Conservation (phyloP, 2,888 invertebrate genomes). For the Silvanus unidentatus region DNA sequence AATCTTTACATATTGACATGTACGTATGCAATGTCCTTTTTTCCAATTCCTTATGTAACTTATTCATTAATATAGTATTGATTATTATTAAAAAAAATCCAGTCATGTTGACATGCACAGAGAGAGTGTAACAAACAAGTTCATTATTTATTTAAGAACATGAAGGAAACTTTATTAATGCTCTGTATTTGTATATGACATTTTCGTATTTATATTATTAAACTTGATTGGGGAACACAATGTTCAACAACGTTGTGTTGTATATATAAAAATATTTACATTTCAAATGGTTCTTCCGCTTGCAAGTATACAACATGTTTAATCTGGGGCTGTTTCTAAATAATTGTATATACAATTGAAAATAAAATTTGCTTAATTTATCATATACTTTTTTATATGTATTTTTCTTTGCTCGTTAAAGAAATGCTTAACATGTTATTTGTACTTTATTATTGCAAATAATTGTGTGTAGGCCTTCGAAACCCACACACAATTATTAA, state of each 20-base stretch:
- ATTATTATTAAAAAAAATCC: conserved; percentile 8
- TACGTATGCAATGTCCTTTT: too few species aligned
- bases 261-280: conserved; percentile 23
- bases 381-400: too few species aligned
- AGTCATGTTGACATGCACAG: conserved; percentile 12
- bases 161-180: conserved; percentile 17
- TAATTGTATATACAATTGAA: conserved; percentile 20
- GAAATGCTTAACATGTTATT: too few species aligned
- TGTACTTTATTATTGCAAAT: too few species aligned
- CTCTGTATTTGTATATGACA: conserved; percentile 15
- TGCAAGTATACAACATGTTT: conserved; percentile 20
- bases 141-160: conserved; percentile 20
- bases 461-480: too few species aligned
- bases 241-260: conserved; percentile 7
- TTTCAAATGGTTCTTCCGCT: conserved; percentile 22
- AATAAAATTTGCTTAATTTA: conserved; percentile 21
- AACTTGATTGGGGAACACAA: conserved; percentile 18
- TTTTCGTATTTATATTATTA: conserved; percentile 10
- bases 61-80: too few species aligned
- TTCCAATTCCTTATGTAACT: too few species aligned
- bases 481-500: too few species aligned
- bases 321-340: conserved; percentile 22
- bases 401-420: too few species aligned
- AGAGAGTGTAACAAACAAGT: conserved; percentile 10
- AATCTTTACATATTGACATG: too few species aligned